Evolutionary conservation across 2,888 invertebrate genomes (phyloP), one percentile per base, ranked within the genome.

Genomic region (Alsophila aescularia): DNA sequence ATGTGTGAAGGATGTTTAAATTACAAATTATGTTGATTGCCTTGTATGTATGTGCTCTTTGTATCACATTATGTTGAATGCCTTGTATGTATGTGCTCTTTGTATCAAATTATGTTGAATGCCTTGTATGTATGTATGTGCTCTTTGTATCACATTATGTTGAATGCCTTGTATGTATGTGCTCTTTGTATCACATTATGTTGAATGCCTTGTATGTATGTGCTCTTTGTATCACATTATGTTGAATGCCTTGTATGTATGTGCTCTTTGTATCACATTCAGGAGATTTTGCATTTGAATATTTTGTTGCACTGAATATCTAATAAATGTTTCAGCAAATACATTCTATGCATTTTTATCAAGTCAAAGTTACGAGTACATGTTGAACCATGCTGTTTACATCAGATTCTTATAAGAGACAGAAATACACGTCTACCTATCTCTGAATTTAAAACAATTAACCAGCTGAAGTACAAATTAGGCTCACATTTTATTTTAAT

Each of bases 81-180:
- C 24, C 34, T 32, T 40, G 10, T 40, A 13, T n/a, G n/a, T n/a
- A n/a, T n/a, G n/a, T 45, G 37, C 37, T 42, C 48, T 54, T 50
- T 50, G 54, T 50, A 24, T 18, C 10, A 21, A 18, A 55, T 50
- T 12, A 49, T 24, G 40, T 55, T 55, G 50, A 44, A 55, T 50
- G 43, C 24, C 34, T 32, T 40, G 10, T 40, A 13, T n/a, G n/a
- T n/a, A n/a, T n/a, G n/a, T 45, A n/a, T n/a, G n/a, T n/a, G 37
- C 37, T 42, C 48, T 54, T 50, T 50, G 54, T 50, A 24, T 18
- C 10, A 21, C 14, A 55, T 50, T 12, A 49, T 24, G 40, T 55
- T 55, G 50, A 44, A 55, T 50, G 43, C 24, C 34, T 32, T 40
- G 10, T 40, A 13, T n/a, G n/a, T n/a, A n/a, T n/a, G n/a, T 45